Evolutionary conservation across 92 coral and sea anemone species (phyloP), one percentile per base, ranked within the genome.

Genomic region (Heteractis magnifica): DNA sequence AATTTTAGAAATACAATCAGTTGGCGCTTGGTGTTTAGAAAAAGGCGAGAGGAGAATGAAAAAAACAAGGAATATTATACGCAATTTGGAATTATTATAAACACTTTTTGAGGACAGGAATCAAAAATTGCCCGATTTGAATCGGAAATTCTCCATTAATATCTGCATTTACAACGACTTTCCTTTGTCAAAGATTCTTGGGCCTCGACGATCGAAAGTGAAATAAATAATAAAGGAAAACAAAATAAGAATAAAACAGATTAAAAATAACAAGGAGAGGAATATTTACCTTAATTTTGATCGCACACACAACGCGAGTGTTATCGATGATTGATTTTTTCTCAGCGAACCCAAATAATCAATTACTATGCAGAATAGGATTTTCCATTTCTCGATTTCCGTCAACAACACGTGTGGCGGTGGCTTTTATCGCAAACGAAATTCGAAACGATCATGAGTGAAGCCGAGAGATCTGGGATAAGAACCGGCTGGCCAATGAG

Each of bases 331-430:
- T 2, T 6, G 73, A 20, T 68, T 68, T 68, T 68, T 62, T 23
- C 49, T 23, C 73, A 13, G 73, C 15, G 73, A 68, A 41, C 70
- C 26, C 73, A 62, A 68, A 68, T 68, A 68, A 68, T 20, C 73
- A 68, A 68, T 68, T 68, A 68, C 23, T 21, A 68, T 68, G 49
- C 15, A 68, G 73, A 68, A 68, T 68, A 68, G 12, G 73, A 62
- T 20, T 26, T 68, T 26, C 23, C 73, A 68, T 68, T 21, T 68
- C 73, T 68, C 26, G 73, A 68, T 68, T 68, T 68, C 73, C 73
- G 73, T 68, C 73, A 68, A 68, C 73, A 26, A 68, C 73, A 68
- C 73, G 49, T 68, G 73, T 68, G 73, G 73, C 73, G 73, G 73
- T 26, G 73, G 73, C 73, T 68, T 68, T 68, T 68, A 68, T 68